A percentile compares a stretch with the other conserved stretches of the same genome.
phyloP scores from a whole-genome alignment of 2,797 vertebrate species.

The Sebastiscus tertius region DNA sequence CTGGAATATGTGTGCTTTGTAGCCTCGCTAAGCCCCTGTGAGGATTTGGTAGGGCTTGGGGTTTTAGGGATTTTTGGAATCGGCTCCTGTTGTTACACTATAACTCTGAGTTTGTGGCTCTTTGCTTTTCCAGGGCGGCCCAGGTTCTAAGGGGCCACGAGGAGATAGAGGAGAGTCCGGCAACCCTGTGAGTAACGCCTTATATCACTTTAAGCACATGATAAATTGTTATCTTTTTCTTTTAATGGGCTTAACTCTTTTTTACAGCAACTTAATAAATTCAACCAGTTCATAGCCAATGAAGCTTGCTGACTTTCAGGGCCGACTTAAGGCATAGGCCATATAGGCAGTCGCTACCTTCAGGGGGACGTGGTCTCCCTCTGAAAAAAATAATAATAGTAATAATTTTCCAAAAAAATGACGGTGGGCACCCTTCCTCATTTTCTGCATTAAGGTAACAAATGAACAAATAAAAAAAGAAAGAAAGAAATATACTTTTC shows the following conservation, averaged over 20 bases:
- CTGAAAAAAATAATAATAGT: too few species aligned
- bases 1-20: conserved; percentile 62
- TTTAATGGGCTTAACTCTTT: neutral
- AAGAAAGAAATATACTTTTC: too few species aligned
- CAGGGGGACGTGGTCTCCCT: too few species aligned
- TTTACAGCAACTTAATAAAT: neutral
- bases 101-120: conserved; percentile 40
- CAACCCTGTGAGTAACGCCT: conserved; percentile 86
- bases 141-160: conserved; percentile 93
- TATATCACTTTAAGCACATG: conserved; percentile 3
- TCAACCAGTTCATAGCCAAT: neutral
- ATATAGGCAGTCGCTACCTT: too few species aligned
- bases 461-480: too few species aligned
- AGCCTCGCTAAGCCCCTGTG: conserved; percentile 54
- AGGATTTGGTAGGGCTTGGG: conserved; percentile 55
- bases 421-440: too few species aligned
- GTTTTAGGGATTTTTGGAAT: conserved; percentile 67
- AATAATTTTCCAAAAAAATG: too few species aligned
- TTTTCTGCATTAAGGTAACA: too few species aligned
- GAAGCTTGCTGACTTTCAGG: neutral
- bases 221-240: neutral
- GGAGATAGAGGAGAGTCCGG: conserved; percentile 93
- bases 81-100: conserved; percentile 60
- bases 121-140: conserved; percentile 86
- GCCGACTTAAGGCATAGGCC: too few species aligned